Evolutionary conservation across 1,140 invertebrate species (phyloP), one percentile per base, ranked within the genome.

Genomic region (Thaumatotibia leucotreta): DNA sequence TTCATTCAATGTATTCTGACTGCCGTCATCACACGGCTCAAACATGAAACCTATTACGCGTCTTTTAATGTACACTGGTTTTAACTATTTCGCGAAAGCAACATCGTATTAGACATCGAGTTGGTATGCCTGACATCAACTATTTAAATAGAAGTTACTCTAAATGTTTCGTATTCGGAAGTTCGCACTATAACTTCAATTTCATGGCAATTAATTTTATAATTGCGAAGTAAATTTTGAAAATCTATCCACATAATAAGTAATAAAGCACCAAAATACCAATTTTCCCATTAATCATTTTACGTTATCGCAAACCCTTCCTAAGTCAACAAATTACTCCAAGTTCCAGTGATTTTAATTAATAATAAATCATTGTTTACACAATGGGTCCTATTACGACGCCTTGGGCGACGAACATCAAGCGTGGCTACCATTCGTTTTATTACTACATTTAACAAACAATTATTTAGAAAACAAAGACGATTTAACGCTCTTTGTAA

Each of bases 281-380:
- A 45, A 45, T 45, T 45, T 45, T 6, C 9, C 39, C 14, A 6
- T 45, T 20, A 45, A 45, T 45, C 17, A n/a, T n/a, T 29, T 29
- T 2, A 45, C 20, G 39, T 45, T 20, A 45, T 45, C 39, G 17
- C 0, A 45, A 20, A 11, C 39, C 39, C 17, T 45, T 20, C 39
- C 14, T 45, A 45, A 45, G 20, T 58, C 24, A 14, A 58, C n/a
- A 29, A 31, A 58, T 31, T 58, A 31, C 52, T 58, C 52, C 52
- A 1, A 58, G 52, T 58, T n/a, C 52, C 52, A 58, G 27, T 27
- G 52, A 58, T 58, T 58, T 27, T 58, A 58, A 58, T 58, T 58
- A 58, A 58, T 58, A 58, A 58, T 58, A 58, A 58, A 58, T 58
- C 52, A 58, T 58, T 58, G 52, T 58, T 58, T 29, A 24, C 24